A percentile compares a stretch with the other conserved stretches of the same genome.
phyloP scores from a whole-genome alignment of 53 echinoderm and acorn worm genomes.

The Crossaster papposus region DNA sequence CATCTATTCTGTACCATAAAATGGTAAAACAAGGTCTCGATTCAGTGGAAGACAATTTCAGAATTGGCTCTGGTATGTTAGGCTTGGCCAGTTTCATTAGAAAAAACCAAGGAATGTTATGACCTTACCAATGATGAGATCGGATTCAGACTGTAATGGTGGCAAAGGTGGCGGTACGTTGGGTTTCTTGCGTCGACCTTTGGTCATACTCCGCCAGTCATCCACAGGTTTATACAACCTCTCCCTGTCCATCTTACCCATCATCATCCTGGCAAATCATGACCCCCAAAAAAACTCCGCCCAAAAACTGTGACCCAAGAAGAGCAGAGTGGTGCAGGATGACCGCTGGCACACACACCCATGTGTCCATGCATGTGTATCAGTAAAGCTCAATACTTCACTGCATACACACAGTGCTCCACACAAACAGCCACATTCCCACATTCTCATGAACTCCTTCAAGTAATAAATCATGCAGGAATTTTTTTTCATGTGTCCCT shows the following conservation, averaged over 20 bases:
- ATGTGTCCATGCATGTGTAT: background rate
- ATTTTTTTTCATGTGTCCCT: conserved; percentile 51
- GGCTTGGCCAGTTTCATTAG: background rate
- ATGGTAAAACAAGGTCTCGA: background rate
- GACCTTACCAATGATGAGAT: conserved; percentile 42
- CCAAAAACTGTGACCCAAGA: background rate
- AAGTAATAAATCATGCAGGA: conserved; percentile 61
- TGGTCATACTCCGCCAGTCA: conserved; percentile 45
- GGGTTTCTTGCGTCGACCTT: conserved; percentile 39
- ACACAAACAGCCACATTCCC: conserved; percentile 14
- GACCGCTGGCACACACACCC: background rate
- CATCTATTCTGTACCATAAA: background rate
- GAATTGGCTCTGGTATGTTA: background rate
- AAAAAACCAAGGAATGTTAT: conserved; percentile 20
- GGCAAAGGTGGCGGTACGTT: background rate
- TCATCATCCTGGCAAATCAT: conserved; percentile 22
- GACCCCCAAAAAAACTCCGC: conserved; percentile 1
- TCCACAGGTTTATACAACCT: conserved; percentile 53
- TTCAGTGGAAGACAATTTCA: background rate
- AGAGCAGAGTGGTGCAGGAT: background rate
- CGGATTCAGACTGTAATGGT: background rate
- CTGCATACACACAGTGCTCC: conserved; percentile 7
- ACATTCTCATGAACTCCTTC: conserved; percentile 36
- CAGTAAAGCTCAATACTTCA: background rate
- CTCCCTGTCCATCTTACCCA: conserved; percentile 55